phyloP scores from a whole-genome alignment of 1,140 invertebrate genomes.

The Caerostris darwini region DNA sequence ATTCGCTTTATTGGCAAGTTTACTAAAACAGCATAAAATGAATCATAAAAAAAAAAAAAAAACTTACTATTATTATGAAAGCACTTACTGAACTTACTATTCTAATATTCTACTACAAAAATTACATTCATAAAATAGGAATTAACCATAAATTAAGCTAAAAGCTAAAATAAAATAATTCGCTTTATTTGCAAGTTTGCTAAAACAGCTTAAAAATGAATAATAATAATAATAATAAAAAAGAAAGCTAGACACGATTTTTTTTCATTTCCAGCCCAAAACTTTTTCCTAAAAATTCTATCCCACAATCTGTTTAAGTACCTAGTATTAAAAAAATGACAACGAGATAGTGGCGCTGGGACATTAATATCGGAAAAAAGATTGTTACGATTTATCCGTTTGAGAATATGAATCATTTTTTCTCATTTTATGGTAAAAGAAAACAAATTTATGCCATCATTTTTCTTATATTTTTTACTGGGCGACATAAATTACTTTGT shows the following conservation, averaged over 20 bases:
- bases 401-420: conserved; percentile 70
- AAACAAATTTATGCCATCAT: conserved; percentile 56
- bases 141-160: too few species aligned
- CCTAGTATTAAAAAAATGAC: conserved; percentile 23
- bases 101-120: too few species aligned
- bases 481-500: conserved; percentile 68
- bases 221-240: background rate
- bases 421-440: conserved; percentile 56
- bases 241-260: background rate
- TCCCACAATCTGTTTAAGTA: conserved; percentile 20
- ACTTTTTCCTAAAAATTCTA: background rate
- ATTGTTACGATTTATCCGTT: conserved; percentile 55
- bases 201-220: too few species aligned
- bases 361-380: conserved; percentile 62
- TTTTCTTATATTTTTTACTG: conserved; percentile 62
- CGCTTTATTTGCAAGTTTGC: too few species aligned
- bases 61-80: too few species aligned
- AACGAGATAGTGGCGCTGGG: background rate
- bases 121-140: too few species aligned
- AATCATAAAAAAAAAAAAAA: too few species aligned
- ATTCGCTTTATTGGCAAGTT: too few species aligned
- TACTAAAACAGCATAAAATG: too few species aligned
- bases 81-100: too few species aligned
- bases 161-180: too few species aligned
- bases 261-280: background rate